Percentiles rank a stretch among this genome's conserved stretches.
Conservation (phyloP, 2,797 vertebrate species). For the Alectoris magna region DNA sequence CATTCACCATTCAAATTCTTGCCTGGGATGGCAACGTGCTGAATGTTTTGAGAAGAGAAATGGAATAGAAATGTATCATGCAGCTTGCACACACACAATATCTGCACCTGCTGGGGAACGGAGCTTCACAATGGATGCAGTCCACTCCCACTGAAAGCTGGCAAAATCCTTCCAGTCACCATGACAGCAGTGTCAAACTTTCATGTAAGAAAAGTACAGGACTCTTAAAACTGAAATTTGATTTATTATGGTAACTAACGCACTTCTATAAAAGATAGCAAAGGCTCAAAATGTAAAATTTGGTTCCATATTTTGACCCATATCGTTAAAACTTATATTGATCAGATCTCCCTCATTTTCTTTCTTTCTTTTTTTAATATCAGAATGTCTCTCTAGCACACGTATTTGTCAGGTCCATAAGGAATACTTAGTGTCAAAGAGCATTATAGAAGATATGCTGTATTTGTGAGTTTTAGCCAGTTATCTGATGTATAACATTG, state of each 20-base stretch:
- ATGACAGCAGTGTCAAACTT: background rate
- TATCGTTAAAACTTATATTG: background rate
- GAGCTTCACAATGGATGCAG: background rate
- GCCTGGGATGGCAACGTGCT: background rate
- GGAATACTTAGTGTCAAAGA: background rate
- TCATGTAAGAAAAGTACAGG: background rate
- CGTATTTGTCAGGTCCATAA: background rate
- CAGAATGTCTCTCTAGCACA: background rate
- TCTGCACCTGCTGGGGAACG: background rate
- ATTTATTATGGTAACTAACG: background rate
- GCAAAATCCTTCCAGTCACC: background rate
- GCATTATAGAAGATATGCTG: background rate
- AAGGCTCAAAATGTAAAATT: background rate
- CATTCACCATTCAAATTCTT: background rate
- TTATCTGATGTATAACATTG: background rate
- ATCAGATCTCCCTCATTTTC: background rate
- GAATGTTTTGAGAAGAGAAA: background rate
- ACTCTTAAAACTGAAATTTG: background rate
- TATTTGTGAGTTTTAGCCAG: slow-evolving; percentile 35
- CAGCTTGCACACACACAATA: background rate
- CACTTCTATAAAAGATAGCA: background rate
- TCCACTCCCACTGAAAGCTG: background rate
- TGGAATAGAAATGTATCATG: background rate
- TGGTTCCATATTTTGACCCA: background rate
- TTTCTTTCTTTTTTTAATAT: too few species aligned